Evolutionary conservation across 2,888 invertebrate species (phyloP).

Genomic region (Lithodes maja): DNA sequence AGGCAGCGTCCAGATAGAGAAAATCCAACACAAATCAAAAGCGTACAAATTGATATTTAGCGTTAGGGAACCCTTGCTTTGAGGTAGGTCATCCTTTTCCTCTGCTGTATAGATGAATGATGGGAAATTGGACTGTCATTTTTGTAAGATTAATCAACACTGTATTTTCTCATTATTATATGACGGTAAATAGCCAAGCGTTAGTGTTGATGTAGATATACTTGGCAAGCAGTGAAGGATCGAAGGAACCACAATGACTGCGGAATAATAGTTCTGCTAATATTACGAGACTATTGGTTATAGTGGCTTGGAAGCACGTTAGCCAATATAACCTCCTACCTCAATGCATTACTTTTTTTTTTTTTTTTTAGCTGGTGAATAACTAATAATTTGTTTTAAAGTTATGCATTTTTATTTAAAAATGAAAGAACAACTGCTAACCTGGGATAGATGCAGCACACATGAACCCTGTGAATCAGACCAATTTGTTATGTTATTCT

Average conservation of each 20-base stretch:
- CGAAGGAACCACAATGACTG: neutral
- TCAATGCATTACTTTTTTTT: conserved; percentile 7
- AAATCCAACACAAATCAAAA: conserved; percentile 47
- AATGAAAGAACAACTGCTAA: neutral
- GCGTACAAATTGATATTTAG: conserved; percentile 64
- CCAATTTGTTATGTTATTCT: neutral
- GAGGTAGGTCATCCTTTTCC: conserved; percentile 20
- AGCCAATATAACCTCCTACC: conserved; percentile 23
- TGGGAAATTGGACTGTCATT: conserved; percentile 12
- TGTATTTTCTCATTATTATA: conserved; percentile 22
- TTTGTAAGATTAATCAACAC: neutral
- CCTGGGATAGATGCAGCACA: neutral
- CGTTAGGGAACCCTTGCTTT: conserved; percentile 33
- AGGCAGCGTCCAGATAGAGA: conserved; percentile 53
- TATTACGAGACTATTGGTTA: neutral
- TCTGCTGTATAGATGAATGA: conserved; percentile 23
- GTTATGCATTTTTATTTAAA: too few relatives aligned
- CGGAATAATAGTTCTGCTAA: neutral
- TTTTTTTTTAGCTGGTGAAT: too few relatives aligned
- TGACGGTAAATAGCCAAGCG: neutral
- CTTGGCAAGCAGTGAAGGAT: conserved; percentile 5
- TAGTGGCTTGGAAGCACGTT: conserved; percentile 7
- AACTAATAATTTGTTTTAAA: too few relatives aligned
- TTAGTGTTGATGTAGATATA: neutral
- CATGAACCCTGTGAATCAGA: neutral